These are phyloP conservation scores for Hydraecia micacea DNA, from an alignment of 2,888 invertebrate species.

Conservation along the genomic window DNA sequence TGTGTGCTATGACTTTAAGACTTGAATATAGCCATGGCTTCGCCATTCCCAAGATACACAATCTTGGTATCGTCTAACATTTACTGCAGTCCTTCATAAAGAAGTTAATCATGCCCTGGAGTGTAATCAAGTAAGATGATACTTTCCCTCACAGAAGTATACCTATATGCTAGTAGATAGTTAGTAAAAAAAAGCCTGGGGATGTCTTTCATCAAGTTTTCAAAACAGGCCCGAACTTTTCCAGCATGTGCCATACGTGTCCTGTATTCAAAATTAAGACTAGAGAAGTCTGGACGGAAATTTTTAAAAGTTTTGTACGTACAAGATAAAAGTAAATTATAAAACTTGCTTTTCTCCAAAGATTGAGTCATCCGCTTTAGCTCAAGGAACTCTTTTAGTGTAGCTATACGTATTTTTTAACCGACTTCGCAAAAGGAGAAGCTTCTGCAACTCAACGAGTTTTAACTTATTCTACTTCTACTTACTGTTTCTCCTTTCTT, in stretches of 20 bases:
- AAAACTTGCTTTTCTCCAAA: not conserved
- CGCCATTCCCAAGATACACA: not conserved
- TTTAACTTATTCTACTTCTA: conserved; percentile 63
- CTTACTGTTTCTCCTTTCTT: conserved; percentile 96
- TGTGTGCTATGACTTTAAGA: not conserved
- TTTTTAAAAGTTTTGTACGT: not conserved
- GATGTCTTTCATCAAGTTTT: conserved; percentile 23
- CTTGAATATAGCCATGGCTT: not conserved
- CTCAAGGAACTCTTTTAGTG: not conserved
- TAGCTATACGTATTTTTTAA: not conserved
- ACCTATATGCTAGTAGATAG: not conserved
- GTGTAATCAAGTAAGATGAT: conserved; percentile 11
- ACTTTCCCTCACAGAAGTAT: conserved; percentile 12
- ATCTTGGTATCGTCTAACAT: not conserved
- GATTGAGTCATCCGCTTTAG: not conserved
- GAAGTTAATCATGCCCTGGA: not conserved
- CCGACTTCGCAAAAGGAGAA: not conserved
- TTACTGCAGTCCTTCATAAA: not conserved
- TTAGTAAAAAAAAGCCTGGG: not conserved
- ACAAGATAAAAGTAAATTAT: not conserved
- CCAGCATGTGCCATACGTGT: conserved; percentile 27
- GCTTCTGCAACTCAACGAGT: not conserved
- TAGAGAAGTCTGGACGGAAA: not conserved
- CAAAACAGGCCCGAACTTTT: conserved; percentile 10
- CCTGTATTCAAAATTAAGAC: conserved; percentile 16